Evolutionary conservation across 2,113 vertebrate species (phyloP).

Genomic region (Nansenia antarctica): DNA sequence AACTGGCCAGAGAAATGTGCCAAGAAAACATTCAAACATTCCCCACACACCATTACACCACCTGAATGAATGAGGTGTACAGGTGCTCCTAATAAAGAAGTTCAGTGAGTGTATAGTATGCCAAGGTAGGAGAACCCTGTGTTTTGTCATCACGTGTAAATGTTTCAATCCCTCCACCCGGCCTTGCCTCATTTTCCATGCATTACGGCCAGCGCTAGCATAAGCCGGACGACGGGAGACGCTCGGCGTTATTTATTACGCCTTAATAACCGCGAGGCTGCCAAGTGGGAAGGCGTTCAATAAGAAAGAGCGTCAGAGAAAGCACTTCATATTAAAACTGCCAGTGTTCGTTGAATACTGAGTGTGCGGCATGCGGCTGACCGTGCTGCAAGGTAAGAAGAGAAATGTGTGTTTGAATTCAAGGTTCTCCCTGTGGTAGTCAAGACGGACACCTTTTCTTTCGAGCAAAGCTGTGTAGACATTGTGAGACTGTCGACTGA

Average conservation of each 20-base stretch:
- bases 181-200: slow-evolving; percentile 34
- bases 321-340: slow-evolving; percentile 59
- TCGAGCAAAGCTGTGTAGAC: too few species aligned
- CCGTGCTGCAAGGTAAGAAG: slow-evolving; percentile 34
- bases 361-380: slow-evolving; percentile 30
- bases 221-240: slow-evolving; percentile 37
- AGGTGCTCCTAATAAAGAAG: too few species aligned
- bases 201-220: slow-evolving; percentile 27
- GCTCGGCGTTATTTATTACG: slow-evolving; percentile 57
- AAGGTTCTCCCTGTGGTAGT: slow-evolving; percentile 34
- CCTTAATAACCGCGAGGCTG: slow-evolving; percentile 58
- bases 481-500: too few species aligned
- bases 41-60: too few species aligned
- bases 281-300: slow-evolving; percentile 58
- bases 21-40: too few species aligned
- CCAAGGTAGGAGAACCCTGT: slow-evolving; percentile 18
- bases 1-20: too few species aligned
- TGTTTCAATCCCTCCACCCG: slow-evolving; percentile 47
- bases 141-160: slow-evolving; percentile 31
- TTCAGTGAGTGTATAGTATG: too few species aligned
- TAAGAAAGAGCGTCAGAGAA: slow-evolving; percentile 49
- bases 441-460: slow-evolving; percentile 39
- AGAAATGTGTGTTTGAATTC: slow-evolving; percentile 48
- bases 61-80: too few species aligned
- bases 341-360: slow-evolving; percentile 58